These are phyloP conservation scores for Tryphoninae sp. DNA, from an alignment of 2,888 invertebrate species.

Conservation along the genomic window DNA sequence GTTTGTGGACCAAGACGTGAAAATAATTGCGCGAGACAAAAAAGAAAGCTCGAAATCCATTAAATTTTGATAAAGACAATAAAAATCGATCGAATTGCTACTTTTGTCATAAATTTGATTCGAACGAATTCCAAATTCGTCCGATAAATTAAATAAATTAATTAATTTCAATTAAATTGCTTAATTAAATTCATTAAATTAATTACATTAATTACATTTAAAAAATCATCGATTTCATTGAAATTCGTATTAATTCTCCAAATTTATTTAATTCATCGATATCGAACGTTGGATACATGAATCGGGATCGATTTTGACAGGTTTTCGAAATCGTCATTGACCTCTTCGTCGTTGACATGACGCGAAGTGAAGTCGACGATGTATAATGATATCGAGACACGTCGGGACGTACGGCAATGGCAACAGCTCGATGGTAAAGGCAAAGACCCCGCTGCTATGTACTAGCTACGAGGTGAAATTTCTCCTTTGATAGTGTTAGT, in stretches of 20 bases:
- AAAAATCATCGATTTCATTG: no score
- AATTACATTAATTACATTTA: no score
- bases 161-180: no score
- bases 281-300: not conserved
- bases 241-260: no score
- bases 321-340: slow-evolving; percentile 64
- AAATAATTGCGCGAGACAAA: not conserved
- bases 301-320: slow-evolving; percentile 60
- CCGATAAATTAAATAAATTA: no score
- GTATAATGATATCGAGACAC: not conserved
- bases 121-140: no score
- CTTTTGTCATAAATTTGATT: no score
- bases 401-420: slow-evolving; percentile 45
- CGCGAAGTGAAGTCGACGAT: slow-evolving; percentile 10
- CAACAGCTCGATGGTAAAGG: slow-evolving; percentile 32
- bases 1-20: not conserved
- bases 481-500: slow-evolving; percentile 70
- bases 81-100: no score
- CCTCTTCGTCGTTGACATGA: not conserved
- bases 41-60: no score
- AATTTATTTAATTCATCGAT: no score
- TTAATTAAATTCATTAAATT: no score
- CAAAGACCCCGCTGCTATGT: slow-evolving; percentile 59
- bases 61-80: no score
- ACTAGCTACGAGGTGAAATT: slow-evolving; percentile 73